Base-by-base conservation (phyloP, 2,113 vertebrate genomes). In the Corynorhinus townsendii region DNA sequence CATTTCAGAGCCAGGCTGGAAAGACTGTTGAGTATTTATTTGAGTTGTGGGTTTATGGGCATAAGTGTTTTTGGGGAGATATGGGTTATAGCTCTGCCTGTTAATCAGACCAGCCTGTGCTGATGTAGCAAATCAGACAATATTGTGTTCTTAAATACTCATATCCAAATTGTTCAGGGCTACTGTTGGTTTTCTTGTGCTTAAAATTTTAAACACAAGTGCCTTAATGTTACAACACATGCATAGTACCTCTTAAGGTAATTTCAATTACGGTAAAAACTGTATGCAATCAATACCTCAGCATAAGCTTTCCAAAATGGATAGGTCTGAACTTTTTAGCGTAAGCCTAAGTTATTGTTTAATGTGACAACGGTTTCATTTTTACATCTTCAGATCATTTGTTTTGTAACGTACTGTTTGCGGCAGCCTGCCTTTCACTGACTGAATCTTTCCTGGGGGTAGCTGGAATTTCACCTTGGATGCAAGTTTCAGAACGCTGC, bases 231-330 rank as follows among this genome's bases (percentile, higher is more conserved):
- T 87, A 81, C 33, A 86, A 85, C 84, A 62, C 20, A 26, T 40
- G 52, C 62, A 87, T 72, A 76, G 16, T 68, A 24, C 52, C 52
- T 59, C 68, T 85, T 45, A 35, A 81, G 76, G 59, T 62, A 62
- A 84, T 76, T 86, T 93, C 59, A 0, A 0, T 90, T 75, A 80
- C 0, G 30, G 75, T 43, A 38, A 79, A 96, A 86, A 59, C 26
- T 3, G 0, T 52, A 49, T 92, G 75, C 66, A 81, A 11, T 88
- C 90, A 79, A 96, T 96, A 96, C 94, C 89, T 97, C 96, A 76
- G 40, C 3, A 5, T 33, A 43, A 82, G 14, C 35, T 47, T 71
- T 26, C 73, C 30, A 1, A 82, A 83, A 68, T 54, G 3, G 59
- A 69, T 24, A 81, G 35, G 54, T 56, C 19, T 86, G 64, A 68